phyloP scores from a whole-genome alignment of 2,888 invertebrate genomes.

The Cacoxenus indagator region DNA sequence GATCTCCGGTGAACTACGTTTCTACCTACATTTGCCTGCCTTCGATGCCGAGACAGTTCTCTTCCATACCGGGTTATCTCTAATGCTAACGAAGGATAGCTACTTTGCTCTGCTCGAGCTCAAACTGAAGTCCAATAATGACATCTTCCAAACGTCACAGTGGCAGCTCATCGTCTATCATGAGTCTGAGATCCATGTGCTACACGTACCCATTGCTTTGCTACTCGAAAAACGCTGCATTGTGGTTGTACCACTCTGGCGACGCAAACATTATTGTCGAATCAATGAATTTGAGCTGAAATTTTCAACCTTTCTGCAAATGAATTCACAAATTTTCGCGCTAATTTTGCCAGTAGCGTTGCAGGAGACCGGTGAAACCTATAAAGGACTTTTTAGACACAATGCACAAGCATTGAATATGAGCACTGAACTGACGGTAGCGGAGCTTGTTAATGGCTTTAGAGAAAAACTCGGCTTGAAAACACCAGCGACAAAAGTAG shows the following conservation, averaged over 20 bases:
- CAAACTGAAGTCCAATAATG: constrained; percentile 41
- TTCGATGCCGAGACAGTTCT: constrained; percentile 33
- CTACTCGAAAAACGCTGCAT: constrained; percentile 45
- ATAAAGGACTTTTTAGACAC: constrained; percentile 41
- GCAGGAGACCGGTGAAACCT: constrained; percentile 26
- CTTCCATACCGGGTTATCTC: constrained; percentile 32
- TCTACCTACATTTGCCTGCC: constrained; percentile 45
- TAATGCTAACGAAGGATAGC: constrained; percentile 28
- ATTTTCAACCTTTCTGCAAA: constrained; percentile 42
- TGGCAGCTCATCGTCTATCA: constrained; percentile 58
- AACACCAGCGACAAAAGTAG: not conserved
- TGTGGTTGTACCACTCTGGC: constrained; percentile 46
- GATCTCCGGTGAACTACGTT: constrained; percentile 46
- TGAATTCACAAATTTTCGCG: constrained; percentile 38
- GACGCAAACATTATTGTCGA: constrained; percentile 11
- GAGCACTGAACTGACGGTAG: constrained; percentile 3
- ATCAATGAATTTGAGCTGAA: constrained; percentile 51
- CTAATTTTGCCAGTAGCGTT: constrained; percentile 40
- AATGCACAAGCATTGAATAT: not conserved
- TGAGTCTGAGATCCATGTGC: constrained; percentile 33
- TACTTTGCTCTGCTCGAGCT: constrained; percentile 53
- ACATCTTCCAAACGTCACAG: constrained; percentile 39
- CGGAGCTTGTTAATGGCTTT: constrained; percentile 24
- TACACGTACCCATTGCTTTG: constrained; percentile 51
- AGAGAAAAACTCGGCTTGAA: constrained; percentile 9